phyloP scores from a whole-genome alignment of 1,140 invertebrate genomes.

The Dendroctonus valens region DNA sequence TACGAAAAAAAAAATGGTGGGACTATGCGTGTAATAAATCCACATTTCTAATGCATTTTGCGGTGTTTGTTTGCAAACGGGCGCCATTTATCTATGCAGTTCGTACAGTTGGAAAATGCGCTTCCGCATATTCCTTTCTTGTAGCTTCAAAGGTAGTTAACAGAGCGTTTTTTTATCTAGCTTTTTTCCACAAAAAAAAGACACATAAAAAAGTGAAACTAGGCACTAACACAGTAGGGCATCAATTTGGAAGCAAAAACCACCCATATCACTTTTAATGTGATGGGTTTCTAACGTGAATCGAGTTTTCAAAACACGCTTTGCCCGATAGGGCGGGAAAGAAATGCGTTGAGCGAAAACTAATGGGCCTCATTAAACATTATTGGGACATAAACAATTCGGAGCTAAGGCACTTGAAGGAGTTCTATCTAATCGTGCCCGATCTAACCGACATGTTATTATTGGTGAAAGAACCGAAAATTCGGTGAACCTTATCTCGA shows the following conservation, averaged over 20 bases:
- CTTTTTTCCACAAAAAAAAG: background rate
- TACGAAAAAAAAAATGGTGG: constrained; percentile 12
- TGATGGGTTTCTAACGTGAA: background rate
- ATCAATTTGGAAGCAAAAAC: background rate
- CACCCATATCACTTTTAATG: background rate
- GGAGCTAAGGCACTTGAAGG: background rate
- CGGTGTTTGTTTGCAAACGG: constrained; percentile 8
- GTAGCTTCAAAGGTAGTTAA: background rate
- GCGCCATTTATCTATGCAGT: constrained; percentile 12
- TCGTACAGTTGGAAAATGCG: constrained; percentile 8
- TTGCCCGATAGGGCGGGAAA: background rate
- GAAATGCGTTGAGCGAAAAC: background rate
- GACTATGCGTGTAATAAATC: constrained; percentile 22
- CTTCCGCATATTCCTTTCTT: constrained; percentile 12
- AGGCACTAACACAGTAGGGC: background rate
- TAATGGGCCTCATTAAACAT: background rate
- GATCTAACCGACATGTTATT: constrained; percentile 4
- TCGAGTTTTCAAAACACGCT: no score
- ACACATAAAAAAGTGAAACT: background rate
- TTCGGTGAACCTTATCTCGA: constrained; percentile 6
- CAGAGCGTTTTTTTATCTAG: background rate
- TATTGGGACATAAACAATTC: constrained; percentile 1
- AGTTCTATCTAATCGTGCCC: background rate
- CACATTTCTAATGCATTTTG: constrained; percentile 11
- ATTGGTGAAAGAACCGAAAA: constrained; percentile 8